Base-by-base conservation (phyloP, 2,888 invertebrate species). In the Thereva unica region DNA sequence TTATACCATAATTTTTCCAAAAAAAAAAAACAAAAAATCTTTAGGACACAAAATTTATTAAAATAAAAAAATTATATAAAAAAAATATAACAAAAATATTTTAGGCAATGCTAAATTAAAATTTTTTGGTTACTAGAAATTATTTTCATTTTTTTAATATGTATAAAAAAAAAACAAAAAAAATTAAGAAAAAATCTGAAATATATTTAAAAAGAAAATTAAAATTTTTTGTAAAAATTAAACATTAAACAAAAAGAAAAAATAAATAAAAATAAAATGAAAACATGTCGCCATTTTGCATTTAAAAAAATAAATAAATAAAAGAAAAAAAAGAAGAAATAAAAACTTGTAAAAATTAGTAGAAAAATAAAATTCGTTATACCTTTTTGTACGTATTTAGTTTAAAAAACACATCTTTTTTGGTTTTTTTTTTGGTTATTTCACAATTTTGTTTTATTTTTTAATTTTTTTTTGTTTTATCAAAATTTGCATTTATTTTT, bases 231-330 rank as follows among this genome's bases (percentile, higher is more conserved):
- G 10, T n/a, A 47, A 47, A 47, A 50, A 8, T 50, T n/a, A n/a
- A 23, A 23, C 23, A 23, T 23, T 23, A 50, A 47, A 50, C 41
- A 7, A 50, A 59, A 61, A 38, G 41, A 40, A 61, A 41, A 61
- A 23, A 34, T 23, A 57, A 57, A 61, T 41, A 8, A 10, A 38
- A 49, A 37, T 10, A 37, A 59, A 61, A 61, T 49, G 10, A 50
- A 61, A 59, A 45, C 23, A 61, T 61, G 61, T 61, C 61, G 61
- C 61, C 61, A 61, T 61, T 61, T 61, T 61, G 61, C 61, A 50
- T 61, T 50, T 40, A 57, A 61, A 42, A 44, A 44, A 49, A 42
- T 5, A 61, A 40, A 50, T 40, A 47, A 50, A 8, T 40, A 50
- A 61, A 41, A 41, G 37, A 35, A 41, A 50, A 61, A 50, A 34